phyloP scores from a whole-genome alignment of 2,113 vertebrate species.

The Telmatochromis sp. region DNA sequence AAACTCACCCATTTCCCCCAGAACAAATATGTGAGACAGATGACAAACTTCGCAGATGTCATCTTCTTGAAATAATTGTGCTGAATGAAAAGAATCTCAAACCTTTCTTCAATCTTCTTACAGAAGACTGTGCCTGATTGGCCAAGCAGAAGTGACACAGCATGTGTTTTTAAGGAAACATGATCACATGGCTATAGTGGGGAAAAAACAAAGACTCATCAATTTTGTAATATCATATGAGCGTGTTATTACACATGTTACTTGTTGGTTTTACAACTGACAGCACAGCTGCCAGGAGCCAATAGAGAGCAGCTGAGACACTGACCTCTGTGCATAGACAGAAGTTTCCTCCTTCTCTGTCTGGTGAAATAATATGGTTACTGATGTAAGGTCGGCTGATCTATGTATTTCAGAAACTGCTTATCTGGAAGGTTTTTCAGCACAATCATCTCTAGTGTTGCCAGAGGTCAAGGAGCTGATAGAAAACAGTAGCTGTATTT shows the following conservation, averaged over 20 bases:
- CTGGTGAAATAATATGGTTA: not conserved
- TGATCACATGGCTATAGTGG: not conserved
- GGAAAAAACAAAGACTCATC: not conserved
- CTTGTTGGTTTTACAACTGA: not conserved
- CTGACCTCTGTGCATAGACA: not conserved
- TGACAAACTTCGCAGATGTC: not conserved
- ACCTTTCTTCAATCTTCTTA: not conserved
- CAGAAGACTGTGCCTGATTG: not conserved
- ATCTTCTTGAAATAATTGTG: not conserved
- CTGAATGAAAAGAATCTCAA: not conserved
- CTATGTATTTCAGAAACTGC: fast-evolving
- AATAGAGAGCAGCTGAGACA: not conserved
- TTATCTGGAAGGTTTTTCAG: not conserved
- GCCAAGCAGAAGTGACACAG: not conserved
- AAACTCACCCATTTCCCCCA: not conserved
- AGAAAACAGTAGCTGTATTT: not conserved
- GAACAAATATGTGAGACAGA: not conserved
- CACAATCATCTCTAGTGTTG: fast-evolving
- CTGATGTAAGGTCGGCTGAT: fast-evolving
- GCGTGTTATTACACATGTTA: not conserved
- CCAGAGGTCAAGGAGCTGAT: not conserved
- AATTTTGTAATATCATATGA: not conserved
- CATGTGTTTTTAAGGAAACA: not conserved
- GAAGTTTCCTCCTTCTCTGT: not conserved
- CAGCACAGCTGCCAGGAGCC: not conserved